These are phyloP conservation scores for Leucophora obtusa DNA, from an alignment of 2,888 invertebrate species.

Conservation along the genomic window DNA sequence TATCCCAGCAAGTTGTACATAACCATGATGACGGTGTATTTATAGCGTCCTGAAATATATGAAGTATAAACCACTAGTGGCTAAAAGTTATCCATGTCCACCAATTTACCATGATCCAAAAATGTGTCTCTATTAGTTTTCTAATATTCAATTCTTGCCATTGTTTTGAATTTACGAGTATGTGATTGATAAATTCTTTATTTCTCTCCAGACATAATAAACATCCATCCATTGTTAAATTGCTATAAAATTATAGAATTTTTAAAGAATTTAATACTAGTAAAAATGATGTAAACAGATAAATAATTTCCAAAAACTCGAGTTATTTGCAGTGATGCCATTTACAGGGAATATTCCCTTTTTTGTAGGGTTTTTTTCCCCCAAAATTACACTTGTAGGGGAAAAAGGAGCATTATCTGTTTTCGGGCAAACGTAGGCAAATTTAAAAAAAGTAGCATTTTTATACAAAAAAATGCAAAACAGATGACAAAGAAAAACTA, in stretches of 20 bases:
- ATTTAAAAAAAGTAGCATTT: too few relatives aligned
- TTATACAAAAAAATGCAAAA: too few relatives aligned
- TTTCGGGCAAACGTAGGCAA: too few relatives aligned
- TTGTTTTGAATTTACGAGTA: conserved; percentile 11
- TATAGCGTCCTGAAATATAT: neutral
- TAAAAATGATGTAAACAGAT: too few relatives aligned
- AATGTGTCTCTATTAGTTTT: conserved; percentile 18
- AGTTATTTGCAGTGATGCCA: too few relatives aligned
- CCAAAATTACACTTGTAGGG: too few relatives aligned
- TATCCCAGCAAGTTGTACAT: conserved; percentile 69
- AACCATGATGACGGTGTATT: conserved; percentile 41
- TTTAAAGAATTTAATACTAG: too few relatives aligned
- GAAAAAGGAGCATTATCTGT: too few relatives aligned
- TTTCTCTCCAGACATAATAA: conserved; percentile 15
- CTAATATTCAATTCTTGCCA: conserved; percentile 9
- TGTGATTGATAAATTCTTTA: neutral
- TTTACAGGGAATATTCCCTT: too few relatives aligned
- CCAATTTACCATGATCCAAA: conserved; percentile 27
- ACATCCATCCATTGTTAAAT: conserved; percentile 13
- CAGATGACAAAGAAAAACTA: too few relatives aligned
- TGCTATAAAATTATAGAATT: neutral
- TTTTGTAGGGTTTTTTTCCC: too few relatives aligned
- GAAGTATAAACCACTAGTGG: neutral
- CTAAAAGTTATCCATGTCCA: neutral
- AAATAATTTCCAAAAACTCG: too few relatives aligned